Evolutionary conservation across 2,797 vertebrate species (phyloP).

Genomic region (Cynopterus sphinx): DNA sequence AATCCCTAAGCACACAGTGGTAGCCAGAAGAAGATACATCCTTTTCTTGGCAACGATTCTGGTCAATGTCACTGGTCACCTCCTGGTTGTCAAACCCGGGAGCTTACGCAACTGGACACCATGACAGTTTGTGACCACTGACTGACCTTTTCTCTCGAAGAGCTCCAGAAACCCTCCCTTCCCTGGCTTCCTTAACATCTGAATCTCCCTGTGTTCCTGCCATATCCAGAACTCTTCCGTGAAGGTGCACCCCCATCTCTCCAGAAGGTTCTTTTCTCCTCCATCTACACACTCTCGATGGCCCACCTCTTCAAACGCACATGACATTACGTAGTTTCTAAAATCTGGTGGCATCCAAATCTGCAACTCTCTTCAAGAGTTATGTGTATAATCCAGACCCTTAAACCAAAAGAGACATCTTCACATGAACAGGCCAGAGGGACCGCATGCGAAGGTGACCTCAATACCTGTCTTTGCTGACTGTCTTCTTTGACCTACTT

Average conservation of each 20-base stretch:
- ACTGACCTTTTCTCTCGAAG: background rate
- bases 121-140: background rate
- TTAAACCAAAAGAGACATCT: background rate
- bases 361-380: background rate
- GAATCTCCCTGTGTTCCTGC: too few species aligned
- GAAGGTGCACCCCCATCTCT: background rate
- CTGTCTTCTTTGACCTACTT: background rate
- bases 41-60: rapidly evolving
- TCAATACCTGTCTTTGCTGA: background rate
- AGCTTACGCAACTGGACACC: rapidly evolving
- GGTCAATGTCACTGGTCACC: background rate
- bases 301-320: background rate
- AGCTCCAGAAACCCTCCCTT: background rate
- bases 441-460: background rate
- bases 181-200: background rate
- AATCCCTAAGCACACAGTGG: rapidly evolving
- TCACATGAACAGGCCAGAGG: background rate
- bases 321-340: background rate
- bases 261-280: background rate
- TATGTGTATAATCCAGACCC: background rate
- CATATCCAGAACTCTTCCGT: background rate
- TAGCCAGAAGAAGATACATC: background rate
- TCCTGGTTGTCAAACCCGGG: background rate
- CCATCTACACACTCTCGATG: background rate
- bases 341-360: background rate